Evolutionary conservation across 2,113 vertebrate species (phyloP).

Genomic region (Esox niger): DNA sequence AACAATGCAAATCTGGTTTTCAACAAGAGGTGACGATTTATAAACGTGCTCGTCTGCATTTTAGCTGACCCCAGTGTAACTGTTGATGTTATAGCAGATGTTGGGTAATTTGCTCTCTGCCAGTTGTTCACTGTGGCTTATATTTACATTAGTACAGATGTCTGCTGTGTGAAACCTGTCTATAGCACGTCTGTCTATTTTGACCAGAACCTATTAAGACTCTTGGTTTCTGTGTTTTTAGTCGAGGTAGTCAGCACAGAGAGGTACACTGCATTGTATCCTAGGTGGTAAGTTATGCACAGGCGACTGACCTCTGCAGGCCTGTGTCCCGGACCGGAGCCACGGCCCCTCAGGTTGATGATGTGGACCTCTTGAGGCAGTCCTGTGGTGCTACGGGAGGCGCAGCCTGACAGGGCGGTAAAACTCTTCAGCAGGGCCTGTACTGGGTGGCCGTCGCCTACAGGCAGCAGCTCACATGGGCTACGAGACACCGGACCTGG

Average conservation of each 20-base stretch:
- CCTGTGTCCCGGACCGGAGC: conserved; percentile 59
- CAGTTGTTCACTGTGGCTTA: not conserved
- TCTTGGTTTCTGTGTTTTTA: too few species aligned
- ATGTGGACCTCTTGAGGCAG: conserved; percentile 89
- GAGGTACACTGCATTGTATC: too few species aligned
- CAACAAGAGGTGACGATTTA: not conserved
- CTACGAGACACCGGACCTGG: conserved; percentile 77
- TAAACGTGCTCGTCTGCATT: not conserved
- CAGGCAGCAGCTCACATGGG: conserved; percentile 80
- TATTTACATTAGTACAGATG: not conserved
- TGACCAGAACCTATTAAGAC: too few species aligned
- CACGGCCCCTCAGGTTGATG: conserved; percentile 81
- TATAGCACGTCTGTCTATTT: too few species aligned
- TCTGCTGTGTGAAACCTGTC: not conserved
- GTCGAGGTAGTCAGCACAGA: too few species aligned
- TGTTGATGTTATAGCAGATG: not conserved
- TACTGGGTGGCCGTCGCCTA: conserved; percentile 86
- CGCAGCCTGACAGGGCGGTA: conserved; percentile 86
- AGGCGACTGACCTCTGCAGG: conserved; percentile 75
- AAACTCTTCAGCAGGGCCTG: conserved; percentile 87
- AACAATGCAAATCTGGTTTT: not conserved
- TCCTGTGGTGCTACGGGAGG: conserved; percentile 82
- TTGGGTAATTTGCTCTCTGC: not conserved
- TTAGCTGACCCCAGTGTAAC: not conserved
- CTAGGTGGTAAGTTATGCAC: not conserved